Evolutionary conservation across 2,888 invertebrate species (phyloP).

Genomic region (Prosopocoilus inquinatus): DNA sequence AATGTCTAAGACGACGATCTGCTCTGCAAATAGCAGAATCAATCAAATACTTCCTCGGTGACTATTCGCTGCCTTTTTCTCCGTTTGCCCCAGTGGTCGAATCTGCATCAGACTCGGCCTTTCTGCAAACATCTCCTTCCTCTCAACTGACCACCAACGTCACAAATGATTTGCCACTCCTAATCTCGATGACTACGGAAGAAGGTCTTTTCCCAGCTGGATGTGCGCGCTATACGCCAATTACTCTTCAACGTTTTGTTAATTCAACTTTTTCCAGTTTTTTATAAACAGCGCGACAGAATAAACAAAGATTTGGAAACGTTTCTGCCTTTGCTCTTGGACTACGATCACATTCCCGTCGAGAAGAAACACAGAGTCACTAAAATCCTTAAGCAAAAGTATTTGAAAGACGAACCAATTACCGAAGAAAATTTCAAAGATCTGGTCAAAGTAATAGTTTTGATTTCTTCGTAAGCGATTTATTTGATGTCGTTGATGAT

Average conservation of each 20-base stretch:
- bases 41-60: slow-evolving; percentile 17
- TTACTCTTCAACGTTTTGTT: neutral
- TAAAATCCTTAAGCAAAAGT: slow-evolving; percentile 56
- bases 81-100: slow-evolving; percentile 70
- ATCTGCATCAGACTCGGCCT: slow-evolving; percentile 43
- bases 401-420: slow-evolving; percentile 53
- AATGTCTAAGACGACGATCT: slow-evolving; percentile 61
- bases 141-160: slow-evolving; percentile 58
- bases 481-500: slow-evolving; percentile 20
- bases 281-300: slow-evolving; percentile 35
- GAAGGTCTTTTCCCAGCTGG: slow-evolving; percentile 70
- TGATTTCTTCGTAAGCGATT: too few species aligned
- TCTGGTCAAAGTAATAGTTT: slow-evolving; percentile 36
- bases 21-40: slow-evolving; percentile 58
- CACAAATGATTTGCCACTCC: slow-evolving; percentile 63
- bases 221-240: slow-evolving; percentile 51
- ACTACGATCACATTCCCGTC: slow-evolving; percentile 58
- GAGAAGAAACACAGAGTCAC: slow-evolving; percentile 51
- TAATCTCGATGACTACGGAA: slow-evolving; percentile 62
- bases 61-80: slow-evolving; percentile 55
- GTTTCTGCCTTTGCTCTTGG: slow-evolving; percentile 61
- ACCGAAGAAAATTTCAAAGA: slow-evolving; percentile 29
- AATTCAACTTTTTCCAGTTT: slow-evolving; percentile 27
- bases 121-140: slow-evolving; percentile 62
- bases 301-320: slow-evolving; percentile 60